phyloP scores from a whole-genome alignment of 2,113 vertebrate species.

The Crotalus horridus region DNA sequence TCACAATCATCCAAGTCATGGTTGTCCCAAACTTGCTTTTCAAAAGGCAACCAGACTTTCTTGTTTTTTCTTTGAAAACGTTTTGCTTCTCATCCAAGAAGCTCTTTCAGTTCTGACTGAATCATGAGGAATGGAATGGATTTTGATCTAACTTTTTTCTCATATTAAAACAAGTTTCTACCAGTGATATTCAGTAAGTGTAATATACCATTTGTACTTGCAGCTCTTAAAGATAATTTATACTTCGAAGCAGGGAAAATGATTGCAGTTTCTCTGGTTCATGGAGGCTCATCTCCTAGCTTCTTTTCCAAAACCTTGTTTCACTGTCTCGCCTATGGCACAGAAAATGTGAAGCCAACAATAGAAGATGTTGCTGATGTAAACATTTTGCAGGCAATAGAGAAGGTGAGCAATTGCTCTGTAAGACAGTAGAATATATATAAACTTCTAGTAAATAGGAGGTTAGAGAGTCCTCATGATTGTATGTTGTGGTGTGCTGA shows the following conservation, averaged over 20 bases:
- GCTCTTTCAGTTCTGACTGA: background rate
- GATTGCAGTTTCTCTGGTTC: constrained; percentile 76
- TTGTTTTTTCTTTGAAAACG: background rate
- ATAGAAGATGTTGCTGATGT: constrained; percentile 75
- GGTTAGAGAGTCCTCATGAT: background rate
- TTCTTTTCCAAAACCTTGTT: constrained; percentile 89
- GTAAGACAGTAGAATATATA: background rate
- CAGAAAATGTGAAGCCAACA: constrained; percentile 70
- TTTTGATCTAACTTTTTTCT: background rate
- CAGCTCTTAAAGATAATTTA: constrained; percentile 74
- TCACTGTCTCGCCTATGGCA: constrained; percentile 74
- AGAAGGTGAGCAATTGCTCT: constrained; percentile 63
- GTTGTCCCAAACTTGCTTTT: background rate
- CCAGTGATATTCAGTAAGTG: background rate
- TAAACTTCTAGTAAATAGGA: background rate
- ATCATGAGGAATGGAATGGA: background rate
- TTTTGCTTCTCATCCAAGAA: background rate
- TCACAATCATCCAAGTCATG: background rate
- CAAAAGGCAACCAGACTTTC: background rate
- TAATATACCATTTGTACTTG: constrained; percentile 42
- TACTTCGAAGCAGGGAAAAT: constrained; percentile 82
- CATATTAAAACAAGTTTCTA: background rate
- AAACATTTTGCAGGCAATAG: constrained; percentile 66
- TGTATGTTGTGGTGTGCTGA: background rate
- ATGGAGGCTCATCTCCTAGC: constrained; percentile 79